Percentiles rank a stretch among this genome's conserved stretches.
phyloP scores from a whole-genome alignment of 2,113 vertebrate genomes.

The Aldabrachelys gigantea region DNA sequence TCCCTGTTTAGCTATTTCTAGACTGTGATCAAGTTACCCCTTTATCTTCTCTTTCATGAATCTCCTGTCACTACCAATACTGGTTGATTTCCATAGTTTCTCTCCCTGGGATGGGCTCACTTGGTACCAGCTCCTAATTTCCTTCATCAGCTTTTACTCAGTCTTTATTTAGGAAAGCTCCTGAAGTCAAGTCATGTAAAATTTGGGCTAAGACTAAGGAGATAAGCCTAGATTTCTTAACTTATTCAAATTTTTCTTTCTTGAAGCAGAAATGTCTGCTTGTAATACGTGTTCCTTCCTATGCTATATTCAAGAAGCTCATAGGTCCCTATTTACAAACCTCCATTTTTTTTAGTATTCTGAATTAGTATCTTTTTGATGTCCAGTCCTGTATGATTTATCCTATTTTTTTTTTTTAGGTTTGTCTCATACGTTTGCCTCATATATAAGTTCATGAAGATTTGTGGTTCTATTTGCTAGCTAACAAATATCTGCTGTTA shows the following conservation, averaged over 20 bases:
- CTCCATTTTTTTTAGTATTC: background rate
- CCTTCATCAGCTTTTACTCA: fast-evolving
- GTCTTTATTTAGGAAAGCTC: background rate
- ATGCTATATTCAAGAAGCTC: background rate
- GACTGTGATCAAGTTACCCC: no score
- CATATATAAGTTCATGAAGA: background rate
- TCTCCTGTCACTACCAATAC: background rate
- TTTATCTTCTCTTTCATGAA: background rate
- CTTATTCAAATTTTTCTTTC: background rate
- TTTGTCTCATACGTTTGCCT: background rate
- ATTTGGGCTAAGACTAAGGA: background rate
- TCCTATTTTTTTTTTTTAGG: background rate
- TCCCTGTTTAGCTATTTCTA: no score
- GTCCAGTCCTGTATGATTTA: background rate
- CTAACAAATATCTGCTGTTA: no score
- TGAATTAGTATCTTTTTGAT: background rate
- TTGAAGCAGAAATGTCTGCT: background rate
- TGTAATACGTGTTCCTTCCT: background rate
- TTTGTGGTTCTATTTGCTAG: no score
- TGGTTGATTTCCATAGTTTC: background rate
- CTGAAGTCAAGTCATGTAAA: background rate
- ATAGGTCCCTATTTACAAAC: background rate
- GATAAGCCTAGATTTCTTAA: background rate
- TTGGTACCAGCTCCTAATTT: background rate
- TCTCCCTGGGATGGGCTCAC: background rate